Conservation (phyloP, 2,888 invertebrate species). For the Athalia cordata region DNA sequence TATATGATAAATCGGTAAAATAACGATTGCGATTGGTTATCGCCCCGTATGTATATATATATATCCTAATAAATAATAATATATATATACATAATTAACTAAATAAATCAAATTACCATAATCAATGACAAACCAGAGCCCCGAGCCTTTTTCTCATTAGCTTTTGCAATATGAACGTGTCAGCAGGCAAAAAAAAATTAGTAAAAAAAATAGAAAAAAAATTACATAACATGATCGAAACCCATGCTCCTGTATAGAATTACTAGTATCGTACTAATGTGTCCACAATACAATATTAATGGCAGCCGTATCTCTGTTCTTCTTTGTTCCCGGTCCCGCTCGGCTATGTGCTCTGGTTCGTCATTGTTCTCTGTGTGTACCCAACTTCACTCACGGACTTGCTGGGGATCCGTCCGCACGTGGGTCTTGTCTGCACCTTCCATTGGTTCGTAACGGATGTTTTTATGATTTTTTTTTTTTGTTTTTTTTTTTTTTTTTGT, state of each 20-base stretch:
- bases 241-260: conserved; percentile 64
- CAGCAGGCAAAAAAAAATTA: conserved; percentile 21
- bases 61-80: conserved; percentile 8
- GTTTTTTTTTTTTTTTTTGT: conserved; percentile 32
- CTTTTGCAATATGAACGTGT: conserved; percentile 17
- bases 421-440: conserved; percentile 71
- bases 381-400: conserved; percentile 74
- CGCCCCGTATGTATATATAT: background rate
- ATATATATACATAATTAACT: background rate
- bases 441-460: conserved; percentile 73
- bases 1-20: conserved; percentile 34
- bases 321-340: conserved; percentile 74
- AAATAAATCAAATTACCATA: conserved; percentile 58
- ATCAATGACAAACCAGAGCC: conserved; percentile 74
- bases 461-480: conserved; percentile 42
- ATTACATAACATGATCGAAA: conserved; percentile 47
- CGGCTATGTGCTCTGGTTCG: conserved; percentile 74
- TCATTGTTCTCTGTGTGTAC: conserved; percentile 74
- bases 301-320: conserved; percentile 74
- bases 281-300: conserved; percentile 72
- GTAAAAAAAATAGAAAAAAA: background rate
- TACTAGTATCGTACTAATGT: conserved; percentile 73
- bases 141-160: conserved; percentile 65
- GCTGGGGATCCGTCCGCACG: conserved; percentile 74
- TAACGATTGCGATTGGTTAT: conserved; percentile 44